Evolutionary conservation across 2,888 invertebrate species (phyloP).

Genomic region (Lasioglossum figueresi): DNA sequence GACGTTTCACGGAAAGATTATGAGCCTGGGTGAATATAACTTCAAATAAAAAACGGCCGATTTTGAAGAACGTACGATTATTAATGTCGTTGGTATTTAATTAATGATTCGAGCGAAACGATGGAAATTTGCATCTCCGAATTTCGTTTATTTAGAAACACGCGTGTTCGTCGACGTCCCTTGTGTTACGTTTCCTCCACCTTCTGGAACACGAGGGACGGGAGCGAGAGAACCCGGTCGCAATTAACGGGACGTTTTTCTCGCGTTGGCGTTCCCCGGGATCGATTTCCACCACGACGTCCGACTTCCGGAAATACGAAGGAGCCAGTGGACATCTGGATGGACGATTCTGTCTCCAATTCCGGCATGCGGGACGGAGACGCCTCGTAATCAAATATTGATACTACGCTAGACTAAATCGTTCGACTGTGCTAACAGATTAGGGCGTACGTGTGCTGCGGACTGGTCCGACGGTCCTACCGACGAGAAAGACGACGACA

Average conservation of each 20-base stretch:
- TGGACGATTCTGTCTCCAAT: conserved; percentile 60
- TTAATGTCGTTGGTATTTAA: too few species aligned
- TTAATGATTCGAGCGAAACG: not conserved
- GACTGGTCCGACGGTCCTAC: conserved; percentile 59
- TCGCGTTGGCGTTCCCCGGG: conserved; percentile 11
- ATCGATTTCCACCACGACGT: conserved; percentile 42
- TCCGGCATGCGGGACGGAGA: conserved; percentile 61
- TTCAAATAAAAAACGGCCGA: too few species aligned
- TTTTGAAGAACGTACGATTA: too few species aligned
- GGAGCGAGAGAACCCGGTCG: conserved; percentile 3
- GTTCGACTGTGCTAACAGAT: conserved; percentile 77
- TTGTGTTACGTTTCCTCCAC: not conserved
- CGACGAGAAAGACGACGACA: conserved; percentile 44
- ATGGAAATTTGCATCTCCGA: not conserved
- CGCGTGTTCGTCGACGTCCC: not conserved
- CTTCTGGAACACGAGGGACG: not conserved
- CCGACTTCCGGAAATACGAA: conserved; percentile 53
- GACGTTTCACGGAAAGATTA: not conserved
- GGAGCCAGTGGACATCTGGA: conserved; percentile 58
- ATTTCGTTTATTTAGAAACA: conserved; percentile 1
- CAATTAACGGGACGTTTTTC: conserved; percentile 52
- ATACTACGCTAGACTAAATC: conserved; percentile 76
- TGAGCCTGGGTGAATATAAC: not conserved
- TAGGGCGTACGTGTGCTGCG: conserved; percentile 73
- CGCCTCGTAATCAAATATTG: conserved; percentile 79